Conservation (phyloP, 2,797 vertebrate genomes). For the Siniperca undulata region DNA sequence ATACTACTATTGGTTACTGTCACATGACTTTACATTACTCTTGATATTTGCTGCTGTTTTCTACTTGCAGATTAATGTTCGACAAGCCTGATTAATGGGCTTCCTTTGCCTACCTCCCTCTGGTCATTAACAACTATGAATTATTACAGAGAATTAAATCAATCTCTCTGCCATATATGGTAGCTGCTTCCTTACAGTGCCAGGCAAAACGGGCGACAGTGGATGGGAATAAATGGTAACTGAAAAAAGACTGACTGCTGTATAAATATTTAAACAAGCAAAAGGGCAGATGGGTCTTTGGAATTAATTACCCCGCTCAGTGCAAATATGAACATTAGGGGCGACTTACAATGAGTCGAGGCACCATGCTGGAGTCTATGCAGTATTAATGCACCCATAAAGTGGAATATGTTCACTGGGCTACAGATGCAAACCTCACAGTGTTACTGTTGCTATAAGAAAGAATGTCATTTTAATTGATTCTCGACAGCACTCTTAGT, state of each 20-base stretch:
- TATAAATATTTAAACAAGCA: constrained; percentile 85
- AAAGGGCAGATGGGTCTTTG: constrained; percentile 84
- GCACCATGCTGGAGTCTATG: constrained; percentile 71
- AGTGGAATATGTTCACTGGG: constrained; percentile 35
- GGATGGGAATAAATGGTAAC: constrained; percentile 51
- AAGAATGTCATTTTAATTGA: background rate
- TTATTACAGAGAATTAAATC: constrained; percentile 68
- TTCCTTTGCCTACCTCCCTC: constrained; percentile 24
- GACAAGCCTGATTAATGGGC: constrained; percentile 52
- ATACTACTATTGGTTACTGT: constrained; percentile 13
- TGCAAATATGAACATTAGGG: constrained; percentile 82
- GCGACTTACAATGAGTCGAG: constrained; percentile 59
- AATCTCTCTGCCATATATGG: constrained; percentile 53
- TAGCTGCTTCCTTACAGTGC: constrained; percentile 24
- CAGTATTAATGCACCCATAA: constrained; percentile 78
- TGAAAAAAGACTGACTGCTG: constrained; percentile 61
- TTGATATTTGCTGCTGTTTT: constrained; percentile 14
- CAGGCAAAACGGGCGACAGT: constrained; percentile 30
- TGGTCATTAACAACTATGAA: constrained; percentile 55
- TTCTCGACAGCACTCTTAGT: background rate
- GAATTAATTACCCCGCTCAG: constrained; percentile 82
- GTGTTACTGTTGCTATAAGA: constrained; percentile 5
- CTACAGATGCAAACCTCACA: constrained; percentile 12
- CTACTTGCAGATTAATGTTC: constrained; percentile 10
- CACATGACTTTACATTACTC: constrained; percentile 4